A percentile compares a stretch with the other conserved stretches of the same genome.
These are phyloP conservation scores for Drosophila helvetica DNA, from an alignment of 2,888 invertebrate species.

Conservation along the genomic window DNA sequence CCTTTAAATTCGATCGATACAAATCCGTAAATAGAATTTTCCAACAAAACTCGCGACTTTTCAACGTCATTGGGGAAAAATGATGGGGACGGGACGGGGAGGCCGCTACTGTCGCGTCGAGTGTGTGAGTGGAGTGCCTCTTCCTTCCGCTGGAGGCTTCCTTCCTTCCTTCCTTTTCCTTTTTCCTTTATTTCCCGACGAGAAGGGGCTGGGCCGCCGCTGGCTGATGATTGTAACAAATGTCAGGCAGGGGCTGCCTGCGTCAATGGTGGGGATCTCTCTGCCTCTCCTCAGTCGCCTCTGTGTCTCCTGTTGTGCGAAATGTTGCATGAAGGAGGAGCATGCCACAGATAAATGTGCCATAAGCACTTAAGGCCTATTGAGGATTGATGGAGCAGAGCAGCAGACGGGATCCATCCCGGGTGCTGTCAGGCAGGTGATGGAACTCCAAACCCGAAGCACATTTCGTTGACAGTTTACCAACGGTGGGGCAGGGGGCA, in stretches of 20 bases:
- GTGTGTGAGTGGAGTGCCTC: slow-evolving; percentile 44
- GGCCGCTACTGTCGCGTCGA: slow-evolving; percentile 40
- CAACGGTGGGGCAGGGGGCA: not conserved
- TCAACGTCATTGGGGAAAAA: slow-evolving; percentile 46
- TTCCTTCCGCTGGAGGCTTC: slow-evolving; percentile 49
- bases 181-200: slow-evolving; percentile 7
- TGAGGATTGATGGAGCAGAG: slow-evolving; percentile 36
- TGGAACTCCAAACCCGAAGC: slow-evolving; percentile 5
- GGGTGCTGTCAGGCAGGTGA: slow-evolving; percentile 25
- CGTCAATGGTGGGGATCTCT: slow-evolving; percentile 21
- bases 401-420: slow-evolving; percentile 7
- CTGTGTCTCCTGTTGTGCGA: slow-evolving; percentile 15
- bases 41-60: slow-evolving; percentile 58
- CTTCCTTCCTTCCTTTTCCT: slow-evolving; percentile 27
- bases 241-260: slow-evolving; percentile 47
- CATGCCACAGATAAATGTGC: slow-evolving; percentile 34
- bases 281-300: slow-evolving; percentile 12
- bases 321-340: slow-evolving; percentile 31
- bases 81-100: not conserved
- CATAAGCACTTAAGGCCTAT: slow-evolving; percentile 56
- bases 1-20: slow-evolving; percentile 66
- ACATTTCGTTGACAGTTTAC: slow-evolving; percentile 43
- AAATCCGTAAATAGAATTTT: slow-evolving; percentile 67
- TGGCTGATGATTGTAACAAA: slow-evolving; percentile 51
- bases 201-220: not conserved